phyloP scores from a whole-genome alignment of 2,888 invertebrate species.

The Meta bourneti region DNA sequence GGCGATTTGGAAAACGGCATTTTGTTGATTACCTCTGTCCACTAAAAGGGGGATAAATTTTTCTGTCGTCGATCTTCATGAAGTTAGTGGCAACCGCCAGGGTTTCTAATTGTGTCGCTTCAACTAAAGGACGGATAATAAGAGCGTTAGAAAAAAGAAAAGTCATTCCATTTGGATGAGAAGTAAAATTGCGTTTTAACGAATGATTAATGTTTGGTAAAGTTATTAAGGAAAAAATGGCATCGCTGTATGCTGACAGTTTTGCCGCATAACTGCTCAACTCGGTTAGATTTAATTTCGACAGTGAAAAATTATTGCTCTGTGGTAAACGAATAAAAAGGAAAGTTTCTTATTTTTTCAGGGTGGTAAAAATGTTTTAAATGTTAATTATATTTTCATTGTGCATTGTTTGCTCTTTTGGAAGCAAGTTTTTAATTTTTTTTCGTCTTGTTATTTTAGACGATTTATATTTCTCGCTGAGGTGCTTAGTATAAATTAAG shows the following conservation, averaged over 20 bases:
- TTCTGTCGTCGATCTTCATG: constrained; percentile 75
- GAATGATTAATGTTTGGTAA: constrained; percentile 74
- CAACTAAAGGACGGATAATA: constrained; percentile 61
- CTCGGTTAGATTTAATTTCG: constrained; percentile 73
- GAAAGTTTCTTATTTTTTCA: constrained; percentile 6
- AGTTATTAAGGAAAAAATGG: constrained; percentile 75
- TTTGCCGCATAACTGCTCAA: constrained; percentile 44
- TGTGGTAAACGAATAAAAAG: constrained; percentile 60
- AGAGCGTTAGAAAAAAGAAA: constrained; percentile 63
- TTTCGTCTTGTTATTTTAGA: not conserved
- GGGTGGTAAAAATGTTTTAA: constrained; percentile 44
- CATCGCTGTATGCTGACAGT: constrained; percentile 50
- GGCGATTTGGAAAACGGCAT: constrained; percentile 75
- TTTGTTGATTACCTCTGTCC: constrained; percentile 76
- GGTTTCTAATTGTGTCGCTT: constrained; percentile 72
- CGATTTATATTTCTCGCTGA: constrained; percentile 53
- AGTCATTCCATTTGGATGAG: constrained; percentile 66
- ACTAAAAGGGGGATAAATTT: constrained; percentile 74
- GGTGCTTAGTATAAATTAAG: constrained; percentile 52
- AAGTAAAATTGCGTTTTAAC: constrained; percentile 70
- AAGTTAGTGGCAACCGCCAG: constrained; percentile 69
- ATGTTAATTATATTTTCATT: constrained; percentile 62
- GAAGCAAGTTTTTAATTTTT: constrained; percentile 34
- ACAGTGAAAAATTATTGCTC: constrained; percentile 71
- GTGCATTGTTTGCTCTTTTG: constrained; percentile 56